Evolutionary conservation across 1,140 invertebrate species (phyloP).

Genomic region (Papilio machaon): DNA sequence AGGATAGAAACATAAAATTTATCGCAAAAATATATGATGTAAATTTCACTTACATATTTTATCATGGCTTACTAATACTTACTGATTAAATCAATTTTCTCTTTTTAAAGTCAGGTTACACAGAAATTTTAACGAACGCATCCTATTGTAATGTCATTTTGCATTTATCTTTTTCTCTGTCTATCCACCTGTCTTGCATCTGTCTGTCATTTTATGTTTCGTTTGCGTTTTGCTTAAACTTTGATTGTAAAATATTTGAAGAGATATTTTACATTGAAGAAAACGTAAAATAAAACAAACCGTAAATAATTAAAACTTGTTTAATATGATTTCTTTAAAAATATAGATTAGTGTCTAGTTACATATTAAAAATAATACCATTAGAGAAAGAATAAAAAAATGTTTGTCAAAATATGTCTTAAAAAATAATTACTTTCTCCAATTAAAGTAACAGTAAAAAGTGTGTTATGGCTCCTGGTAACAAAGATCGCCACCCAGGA

Average conservation of each 20-base stretch:
- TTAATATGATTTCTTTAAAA: not conserved
- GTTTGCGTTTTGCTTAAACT: slow-evolving; percentile 53
- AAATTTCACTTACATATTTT: not conserved
- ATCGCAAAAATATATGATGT: not conserved
- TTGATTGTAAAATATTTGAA: slow-evolving; percentile 43
- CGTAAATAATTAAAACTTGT: not conserved
- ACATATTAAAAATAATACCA: slow-evolving; percentile 8
- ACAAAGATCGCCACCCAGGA: slow-evolving; percentile 76
- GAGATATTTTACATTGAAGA: slow-evolving; percentile 14
- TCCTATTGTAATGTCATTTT: slow-evolving; percentile 43
- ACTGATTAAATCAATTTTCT: not conserved
- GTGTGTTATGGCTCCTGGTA: slow-evolving; percentile 77
- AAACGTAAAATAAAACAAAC: slow-evolving; percentile 1
- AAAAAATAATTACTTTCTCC: slow-evolving; percentile 34
- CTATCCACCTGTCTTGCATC: slow-evolving; percentile 20
- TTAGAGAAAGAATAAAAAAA: slow-evolving; percentile 21
- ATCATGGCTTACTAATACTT: not conserved
- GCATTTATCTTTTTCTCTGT: not conserved
- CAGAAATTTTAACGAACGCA: slow-evolving; percentile 41
- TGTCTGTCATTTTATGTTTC: slow-evolving; percentile 42
- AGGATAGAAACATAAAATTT: not conserved
- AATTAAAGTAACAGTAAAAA: slow-evolving; percentile 32
- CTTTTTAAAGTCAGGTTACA: not conserved
- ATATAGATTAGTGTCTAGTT: slow-evolving; percentile 12
- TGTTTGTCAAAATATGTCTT: slow-evolving; percentile 38